Evolutionary conservation across 2,113 vertebrate species (phyloP).

Genomic region (Triplophysa tibetana): DNA sequence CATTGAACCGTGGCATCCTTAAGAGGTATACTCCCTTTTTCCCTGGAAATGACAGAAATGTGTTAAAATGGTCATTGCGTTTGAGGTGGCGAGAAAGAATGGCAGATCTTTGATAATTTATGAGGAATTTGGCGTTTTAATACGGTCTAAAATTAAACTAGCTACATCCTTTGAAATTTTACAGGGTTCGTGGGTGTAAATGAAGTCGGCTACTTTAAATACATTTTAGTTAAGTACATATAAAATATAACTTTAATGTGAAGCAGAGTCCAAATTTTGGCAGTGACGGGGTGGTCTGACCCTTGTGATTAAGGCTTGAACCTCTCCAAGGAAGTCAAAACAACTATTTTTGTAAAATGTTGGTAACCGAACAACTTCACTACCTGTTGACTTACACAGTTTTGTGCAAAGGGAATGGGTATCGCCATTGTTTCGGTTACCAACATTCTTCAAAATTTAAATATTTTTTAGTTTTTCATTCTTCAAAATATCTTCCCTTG

Average conservation of each 20-base stretch:
- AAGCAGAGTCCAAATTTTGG: neutral
- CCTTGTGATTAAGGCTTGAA: neutral
- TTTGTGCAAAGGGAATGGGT: no score
- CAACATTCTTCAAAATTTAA: no score
- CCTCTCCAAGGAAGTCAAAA: neutral
- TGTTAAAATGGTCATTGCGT: slow-evolving; percentile 59
- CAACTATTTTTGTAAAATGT: neutral
- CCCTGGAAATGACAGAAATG: slow-evolving; percentile 52
- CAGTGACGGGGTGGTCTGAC: slow-evolving; percentile 3
- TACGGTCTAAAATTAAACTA: slow-evolving; percentile 11
- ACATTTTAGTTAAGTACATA: neutral
- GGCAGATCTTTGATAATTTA: slow-evolving; percentile 54
- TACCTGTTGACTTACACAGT: no score
- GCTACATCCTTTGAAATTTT: slow-evolving; percentile 27
- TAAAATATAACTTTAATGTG: neutral
- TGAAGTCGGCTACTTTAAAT: slow-evolving; percentile 9
- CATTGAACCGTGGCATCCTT: slow-evolving; percentile 52
- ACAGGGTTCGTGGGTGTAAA: slow-evolving; percentile 21
- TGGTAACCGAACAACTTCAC: no score
- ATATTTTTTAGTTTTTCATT: no score
- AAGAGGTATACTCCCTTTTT: slow-evolving; percentile 37
- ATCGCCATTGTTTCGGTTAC: no score
- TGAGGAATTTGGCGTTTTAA: slow-evolving; percentile 47
- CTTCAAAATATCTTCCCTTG: neutral
- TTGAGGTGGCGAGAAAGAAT: slow-evolving; percentile 48